Percentiles rank a stretch among this genome's conserved stretches.
Conservation (phyloP, 2,888 invertebrate species). For the Spodoptera picta region DNA sequence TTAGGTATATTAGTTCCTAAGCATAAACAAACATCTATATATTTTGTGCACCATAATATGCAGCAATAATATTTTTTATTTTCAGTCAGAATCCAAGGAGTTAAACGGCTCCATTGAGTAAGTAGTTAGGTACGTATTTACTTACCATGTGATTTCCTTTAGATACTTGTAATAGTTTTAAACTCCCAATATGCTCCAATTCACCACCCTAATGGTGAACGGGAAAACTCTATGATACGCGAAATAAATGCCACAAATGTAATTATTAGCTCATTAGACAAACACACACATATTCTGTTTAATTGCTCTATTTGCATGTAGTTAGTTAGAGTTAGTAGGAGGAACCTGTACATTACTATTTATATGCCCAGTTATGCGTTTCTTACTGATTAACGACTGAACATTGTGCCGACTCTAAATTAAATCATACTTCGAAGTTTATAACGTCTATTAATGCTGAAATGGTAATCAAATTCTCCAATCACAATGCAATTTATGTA, state of each 20-base stretch:
- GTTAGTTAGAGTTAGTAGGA: conserved; percentile 33
- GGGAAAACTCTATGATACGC: conserved; percentile 16
- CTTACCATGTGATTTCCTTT: no score
- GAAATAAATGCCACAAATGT: conserved; percentile 24
- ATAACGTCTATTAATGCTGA: no score
- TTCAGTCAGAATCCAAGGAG: no score
- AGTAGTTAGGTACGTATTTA: no score
- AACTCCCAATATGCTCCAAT: not conserved
- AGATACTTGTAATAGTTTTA: not conserved
- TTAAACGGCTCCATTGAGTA: no score
- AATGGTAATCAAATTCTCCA: no score
- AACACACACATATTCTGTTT: conserved; percentile 29
- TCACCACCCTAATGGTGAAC: conserved; percentile 13
- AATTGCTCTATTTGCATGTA: conserved; percentile 49
- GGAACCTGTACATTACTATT: conserved; percentile 41
- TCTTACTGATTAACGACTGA: conserved; percentile 22
- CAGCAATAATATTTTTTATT: no score
- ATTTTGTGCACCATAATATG: no score
- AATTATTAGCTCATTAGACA: conserved; percentile 47
- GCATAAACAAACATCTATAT: no score
- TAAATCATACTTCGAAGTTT: no score
- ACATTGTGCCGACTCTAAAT: conserved; percentile 23
- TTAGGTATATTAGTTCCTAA: no score
- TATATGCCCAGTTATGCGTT: conserved; percentile 27
- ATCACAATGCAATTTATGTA: no score